Conservation (phyloP, 2,113 vertebrate species). For the Tympanuchus pallidicinctus region DNA sequence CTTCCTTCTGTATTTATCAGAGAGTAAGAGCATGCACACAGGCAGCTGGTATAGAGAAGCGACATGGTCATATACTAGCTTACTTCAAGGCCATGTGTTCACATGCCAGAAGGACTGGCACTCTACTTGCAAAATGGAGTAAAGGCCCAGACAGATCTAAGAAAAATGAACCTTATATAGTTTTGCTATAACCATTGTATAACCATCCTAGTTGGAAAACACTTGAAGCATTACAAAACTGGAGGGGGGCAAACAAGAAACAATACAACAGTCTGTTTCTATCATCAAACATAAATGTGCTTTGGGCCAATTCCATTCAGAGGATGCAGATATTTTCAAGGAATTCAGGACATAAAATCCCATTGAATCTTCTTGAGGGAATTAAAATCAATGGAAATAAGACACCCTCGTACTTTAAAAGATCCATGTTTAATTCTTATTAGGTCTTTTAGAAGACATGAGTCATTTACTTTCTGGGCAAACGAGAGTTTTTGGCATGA, state of each 20-base stretch:
- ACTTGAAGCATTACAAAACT: conserved; percentile 56
- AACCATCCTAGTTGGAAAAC: conserved; percentile 49
- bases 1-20: not conserved
- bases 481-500: not conserved
- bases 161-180: conserved; percentile 51
- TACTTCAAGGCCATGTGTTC: not conserved
- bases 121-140: not conserved
- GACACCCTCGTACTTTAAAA: conserved; percentile 2
- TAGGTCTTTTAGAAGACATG: not conserved
- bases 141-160: conserved; percentile 12
- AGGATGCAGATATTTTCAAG: conserved; percentile 54
- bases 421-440: conserved; percentile 32
- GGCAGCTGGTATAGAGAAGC: not conserved
- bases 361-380: conserved; percentile 40
- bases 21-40: not conserved
- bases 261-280: conserved; percentile 62
- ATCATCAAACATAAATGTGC: conserved; percentile 61
- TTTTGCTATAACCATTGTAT: conserved; percentile 57
- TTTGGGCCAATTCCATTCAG: conserved; percentile 48
- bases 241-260: conserved; percentile 56
- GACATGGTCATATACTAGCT: not conserved
- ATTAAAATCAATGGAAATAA: conserved; percentile 46
- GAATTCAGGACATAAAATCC: conserved; percentile 49
- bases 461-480: conserved; percentile 21
- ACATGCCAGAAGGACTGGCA: not conserved